Evolutionary conservation across 2,888 invertebrate species (phyloP).

Genomic region (Sceliomorpha sp.): DNA sequence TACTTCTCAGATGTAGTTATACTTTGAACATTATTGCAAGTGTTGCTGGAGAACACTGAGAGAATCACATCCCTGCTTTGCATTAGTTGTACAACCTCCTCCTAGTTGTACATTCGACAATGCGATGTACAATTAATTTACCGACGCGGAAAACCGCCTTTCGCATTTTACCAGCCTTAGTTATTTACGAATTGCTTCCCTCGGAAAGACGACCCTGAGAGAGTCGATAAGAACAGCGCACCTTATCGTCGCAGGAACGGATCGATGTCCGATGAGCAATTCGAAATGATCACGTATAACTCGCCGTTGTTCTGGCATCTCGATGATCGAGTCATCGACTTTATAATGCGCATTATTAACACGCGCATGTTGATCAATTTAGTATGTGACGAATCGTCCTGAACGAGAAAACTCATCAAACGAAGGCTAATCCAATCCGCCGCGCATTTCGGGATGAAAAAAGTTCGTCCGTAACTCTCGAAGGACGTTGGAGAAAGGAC

Average conservation of each 20-base stretch:
- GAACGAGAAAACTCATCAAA: not conserved
- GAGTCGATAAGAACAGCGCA: too few species aligned
- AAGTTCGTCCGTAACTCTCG: constrained; percentile 30
- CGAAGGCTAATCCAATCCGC: constrained; percentile 8
- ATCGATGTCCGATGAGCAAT: constrained; percentile 26
- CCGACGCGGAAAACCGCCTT: not conserved
- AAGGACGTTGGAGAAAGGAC: not conserved
- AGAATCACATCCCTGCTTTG: constrained; percentile 9
- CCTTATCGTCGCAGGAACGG: constrained; percentile 16
- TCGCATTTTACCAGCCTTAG: too few species aligned
- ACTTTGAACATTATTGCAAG: not conserved
- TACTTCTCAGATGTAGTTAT: not conserved
- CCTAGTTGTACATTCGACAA: constrained; percentile 15
- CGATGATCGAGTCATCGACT: constrained; percentile 1
- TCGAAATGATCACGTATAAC: constrained; percentile 2
- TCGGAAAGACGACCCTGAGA: too few species aligned
- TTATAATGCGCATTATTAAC: not conserved
- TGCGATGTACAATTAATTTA: constrained; percentile 15
- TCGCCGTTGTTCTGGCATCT: constrained; percentile 5
- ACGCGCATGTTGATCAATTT: not conserved
- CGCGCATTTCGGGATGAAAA: constrained; percentile 5
- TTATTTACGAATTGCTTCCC: too few species aligned
- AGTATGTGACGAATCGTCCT: not conserved
- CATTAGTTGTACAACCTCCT: not conserved
- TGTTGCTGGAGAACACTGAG: constrained; percentile 8